These are phyloP conservation scores for Porites lobata DNA, from an alignment of 92 coral and sea anemone species.

Conservation along the genomic window DNA sequence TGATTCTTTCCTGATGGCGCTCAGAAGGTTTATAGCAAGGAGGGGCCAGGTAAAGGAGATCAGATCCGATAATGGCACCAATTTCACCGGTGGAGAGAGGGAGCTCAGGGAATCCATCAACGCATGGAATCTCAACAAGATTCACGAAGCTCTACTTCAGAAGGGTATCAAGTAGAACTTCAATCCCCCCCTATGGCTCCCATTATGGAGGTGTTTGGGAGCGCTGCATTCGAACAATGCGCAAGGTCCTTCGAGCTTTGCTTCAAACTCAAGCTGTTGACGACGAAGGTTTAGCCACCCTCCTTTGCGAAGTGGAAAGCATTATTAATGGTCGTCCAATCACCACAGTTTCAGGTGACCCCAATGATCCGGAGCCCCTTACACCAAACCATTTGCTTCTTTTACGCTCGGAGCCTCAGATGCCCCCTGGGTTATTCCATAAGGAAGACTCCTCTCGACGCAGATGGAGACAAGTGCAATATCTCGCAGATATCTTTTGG, in stretches of 20 bases:
- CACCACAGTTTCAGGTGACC: constrained; percentile 49
- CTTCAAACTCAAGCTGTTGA: constrained; percentile 22
- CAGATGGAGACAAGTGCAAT: not conserved
- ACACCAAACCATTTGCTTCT: constrained; percentile 48
- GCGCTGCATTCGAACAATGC: constrained; percentile 4
- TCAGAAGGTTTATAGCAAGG: constrained; percentile 34
- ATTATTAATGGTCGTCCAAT: constrained; percentile 33
- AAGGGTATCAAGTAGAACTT: constrained; percentile 3
- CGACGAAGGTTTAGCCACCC: constrained; percentile 44
- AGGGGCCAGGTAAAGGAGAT: constrained; percentile 9
- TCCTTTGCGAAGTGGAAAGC: constrained; percentile 48
- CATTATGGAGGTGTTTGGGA: not conserved
- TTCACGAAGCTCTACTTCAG: not conserved
- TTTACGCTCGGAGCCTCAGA: constrained; percentile 30
- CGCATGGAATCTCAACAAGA: constrained; percentile 14
- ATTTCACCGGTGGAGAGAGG: constrained; percentile 32
- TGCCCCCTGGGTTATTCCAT: constrained; percentile 53
- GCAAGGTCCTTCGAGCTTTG: not conserved
- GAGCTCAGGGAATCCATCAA: constrained; percentile 26
- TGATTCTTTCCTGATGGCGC: constrained; percentile 23
- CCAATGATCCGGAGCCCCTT: constrained; percentile 40
- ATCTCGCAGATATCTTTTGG: too few species aligned
- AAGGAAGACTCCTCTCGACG: constrained; percentile 36
- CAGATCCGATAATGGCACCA: constrained; percentile 20
- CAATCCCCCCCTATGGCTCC: constrained; percentile 6